Percentiles rank a stretch among this genome's conserved stretches.
These are phyloP conservation scores for Trogon surrucura DNA, from an alignment of 2,113 vertebrate species.

Conservation along the genomic window DNA sequence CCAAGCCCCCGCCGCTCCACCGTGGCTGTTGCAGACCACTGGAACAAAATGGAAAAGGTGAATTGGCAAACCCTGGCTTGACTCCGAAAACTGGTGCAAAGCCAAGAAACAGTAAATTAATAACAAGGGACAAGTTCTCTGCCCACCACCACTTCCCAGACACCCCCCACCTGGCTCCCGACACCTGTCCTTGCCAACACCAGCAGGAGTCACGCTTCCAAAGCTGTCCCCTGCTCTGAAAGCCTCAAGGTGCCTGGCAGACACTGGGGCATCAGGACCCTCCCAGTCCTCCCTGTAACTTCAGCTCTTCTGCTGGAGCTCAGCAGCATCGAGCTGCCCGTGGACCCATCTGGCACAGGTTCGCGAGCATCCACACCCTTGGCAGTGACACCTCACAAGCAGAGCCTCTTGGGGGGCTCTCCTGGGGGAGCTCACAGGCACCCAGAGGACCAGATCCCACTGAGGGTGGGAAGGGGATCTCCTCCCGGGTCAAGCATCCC, in stretches of 20 bases:
- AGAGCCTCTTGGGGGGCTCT: not conserved
- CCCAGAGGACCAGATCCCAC: not conserved
- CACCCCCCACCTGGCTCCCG: fast-evolving
- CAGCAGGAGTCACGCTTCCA: not conserved
- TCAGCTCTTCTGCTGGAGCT: not conserved
- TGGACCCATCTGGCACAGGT: fast-evolving
- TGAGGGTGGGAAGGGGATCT: not conserved
- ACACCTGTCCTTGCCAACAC: fast-evolving
- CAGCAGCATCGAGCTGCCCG: fast-evolving
- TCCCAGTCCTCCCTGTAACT: not conserved
- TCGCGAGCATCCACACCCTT: not conserved
- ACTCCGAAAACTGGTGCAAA: not conserved
- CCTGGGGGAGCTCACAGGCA: not conserved
- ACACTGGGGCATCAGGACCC: not conserved
- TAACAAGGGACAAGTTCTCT: not conserved
- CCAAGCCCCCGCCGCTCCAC: fast-evolving
- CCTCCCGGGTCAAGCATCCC: not conserved
- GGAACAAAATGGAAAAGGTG: not conserved
- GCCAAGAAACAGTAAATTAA: not conserved
- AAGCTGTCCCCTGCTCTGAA: not conserved
- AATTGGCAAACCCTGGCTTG: fast-evolving
- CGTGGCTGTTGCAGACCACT: fast-evolving
- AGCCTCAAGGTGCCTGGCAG: not conserved
- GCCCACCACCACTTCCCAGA: not conserved
- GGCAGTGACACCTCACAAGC: not conserved